A percentile compares a stretch with the other conserved stretches of the same genome.
Conservation (phyloP, 2,888 invertebrate genomes). For the Cryptophagus acutangulus region DNA sequence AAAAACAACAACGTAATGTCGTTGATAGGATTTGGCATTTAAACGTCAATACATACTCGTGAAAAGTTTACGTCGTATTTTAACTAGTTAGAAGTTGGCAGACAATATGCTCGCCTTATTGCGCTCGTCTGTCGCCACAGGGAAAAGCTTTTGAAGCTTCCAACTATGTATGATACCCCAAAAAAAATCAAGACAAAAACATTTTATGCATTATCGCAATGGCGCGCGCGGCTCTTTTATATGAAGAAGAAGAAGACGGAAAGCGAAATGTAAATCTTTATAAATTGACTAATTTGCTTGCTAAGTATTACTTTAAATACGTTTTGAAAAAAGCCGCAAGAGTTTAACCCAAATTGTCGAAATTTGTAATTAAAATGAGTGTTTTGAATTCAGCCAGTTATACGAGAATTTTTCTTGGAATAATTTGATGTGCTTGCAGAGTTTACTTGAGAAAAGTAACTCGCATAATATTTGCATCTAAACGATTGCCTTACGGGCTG, state of each 20-base stretch:
- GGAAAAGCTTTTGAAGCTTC: slow-evolving; percentile 8
- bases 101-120: slow-evolving; percentile 26
- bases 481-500: slow-evolving; percentile 6
- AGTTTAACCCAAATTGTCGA: slow-evolving; percentile 21
- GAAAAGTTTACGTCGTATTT: slow-evolving; percentile 24
- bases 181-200: neutral
- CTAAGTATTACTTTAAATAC: slow-evolving; percentile 26
- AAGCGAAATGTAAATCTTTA: slow-evolving; percentile 26
- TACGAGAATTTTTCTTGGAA: slow-evolving; percentile 12
- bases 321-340: slow-evolving; percentile 15
- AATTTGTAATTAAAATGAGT: slow-evolving; percentile 32
- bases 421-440: slow-evolving; percentile 11
- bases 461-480: slow-evolving; percentile 15
- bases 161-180: neutral
- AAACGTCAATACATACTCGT: slow-evolving; percentile 26
- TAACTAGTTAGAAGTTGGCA: slow-evolving; percentile 26
- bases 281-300: slow-evolving; percentile 28
- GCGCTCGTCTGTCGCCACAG: slow-evolving; percentile 19
- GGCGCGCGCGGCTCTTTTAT: too few species aligned
- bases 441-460: slow-evolving; percentile 3
- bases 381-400: slow-evolving; percentile 17
- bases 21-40: too few species aligned
- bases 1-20: too few species aligned
- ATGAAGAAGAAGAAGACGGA: neutral
- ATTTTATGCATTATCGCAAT: too few species aligned